phyloP scores from a whole-genome alignment of 2,113 vertebrate species.

The Meleagris gallopavo region DNA sequence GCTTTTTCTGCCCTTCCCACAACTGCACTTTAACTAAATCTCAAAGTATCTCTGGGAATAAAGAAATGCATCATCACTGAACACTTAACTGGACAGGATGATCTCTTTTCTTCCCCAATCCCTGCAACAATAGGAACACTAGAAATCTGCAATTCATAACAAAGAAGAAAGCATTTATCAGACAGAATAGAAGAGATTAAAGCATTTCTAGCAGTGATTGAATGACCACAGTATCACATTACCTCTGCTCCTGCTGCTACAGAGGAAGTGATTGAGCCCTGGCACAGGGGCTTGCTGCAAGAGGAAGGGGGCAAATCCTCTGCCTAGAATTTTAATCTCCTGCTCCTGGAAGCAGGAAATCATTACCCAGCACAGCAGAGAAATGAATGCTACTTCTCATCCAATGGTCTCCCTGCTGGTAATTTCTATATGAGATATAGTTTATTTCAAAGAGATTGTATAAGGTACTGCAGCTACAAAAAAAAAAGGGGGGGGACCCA shows the following conservation, averaged over 20 bases:
- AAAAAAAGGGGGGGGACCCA: background rate
- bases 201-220: conserved; percentile 32
- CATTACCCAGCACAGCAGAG: background rate
- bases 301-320: conserved; percentile 56
- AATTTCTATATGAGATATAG: background rate
- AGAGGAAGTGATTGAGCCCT: conserved; percentile 22
- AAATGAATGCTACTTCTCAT: background rate
- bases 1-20: conserved; percentile 9
- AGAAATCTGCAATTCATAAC: conserved; percentile 62
- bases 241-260: conserved; percentile 11
- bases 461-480: background rate
- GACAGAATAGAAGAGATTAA: conserved; percentile 36
- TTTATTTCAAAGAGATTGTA: conserved; percentile 27
- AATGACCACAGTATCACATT: conserved; percentile 19
- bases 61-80: conserved; percentile 44
- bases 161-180: conserved; percentile 49
- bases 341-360: conserved; percentile 23
- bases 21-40: background rate
- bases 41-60: background rate
- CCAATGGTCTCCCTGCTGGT: conserved; percentile 27
- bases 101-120: conserved; percentile 28
- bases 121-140: conserved; percentile 43
- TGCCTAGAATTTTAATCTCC: conserved; percentile 50
- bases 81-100: conserved; percentile 58
- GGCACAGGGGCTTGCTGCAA: conserved; percentile 35